Evolutionary conservation across 2,888 invertebrate species (phyloP).

Genomic region (Hydriomena furcata): DNA sequence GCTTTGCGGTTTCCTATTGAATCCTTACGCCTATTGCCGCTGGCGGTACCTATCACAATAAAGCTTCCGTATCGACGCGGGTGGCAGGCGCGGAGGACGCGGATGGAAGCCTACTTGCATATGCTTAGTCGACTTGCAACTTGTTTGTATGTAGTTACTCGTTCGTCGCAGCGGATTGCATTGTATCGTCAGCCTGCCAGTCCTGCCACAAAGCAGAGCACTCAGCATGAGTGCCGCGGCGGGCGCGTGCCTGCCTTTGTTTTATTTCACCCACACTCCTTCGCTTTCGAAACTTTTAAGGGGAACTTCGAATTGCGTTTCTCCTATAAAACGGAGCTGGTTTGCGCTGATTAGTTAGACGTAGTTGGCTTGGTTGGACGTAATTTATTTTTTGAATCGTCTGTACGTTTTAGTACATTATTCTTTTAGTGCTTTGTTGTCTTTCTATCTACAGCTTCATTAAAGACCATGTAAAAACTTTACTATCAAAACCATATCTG

Average conservation of each 20-base stretch:
- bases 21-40: conserved; percentile 22
- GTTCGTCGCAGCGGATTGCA: conserved; percentile 53
- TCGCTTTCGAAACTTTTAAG: conserved; percentile 76
- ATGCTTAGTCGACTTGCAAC: conserved; percentile 43
- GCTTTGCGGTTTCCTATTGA: conserved; percentile 28
- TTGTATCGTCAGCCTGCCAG: conserved; percentile 72
- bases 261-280: conserved; percentile 79
- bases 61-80: conserved; percentile 43
- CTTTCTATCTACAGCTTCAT: neutral
- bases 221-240: conserved; percentile 77
- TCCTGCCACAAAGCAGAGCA: conserved; percentile 79
- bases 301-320: conserved; percentile 75
- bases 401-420: conserved; percentile 26
- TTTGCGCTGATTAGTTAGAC: conserved; percentile 64
- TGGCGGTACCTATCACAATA: conserved; percentile 47
- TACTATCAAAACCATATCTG: no score
- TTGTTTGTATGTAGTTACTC: conserved; percentile 37
- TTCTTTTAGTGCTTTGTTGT: conserved; percentile 12
- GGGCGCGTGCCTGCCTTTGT: conserved; percentile 77
- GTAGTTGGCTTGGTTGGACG: conserved; percentile 36
- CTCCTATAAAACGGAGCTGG: conserved; percentile 63
- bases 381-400: conserved; percentile 39
- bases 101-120: conserved; percentile 44
- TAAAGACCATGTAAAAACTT: neutral
- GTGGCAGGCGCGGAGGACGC: conserved; percentile 22